phyloP scores from a whole-genome alignment of 2,888 invertebrate genomes.

The Nephrotoma guestfalica region DNA sequence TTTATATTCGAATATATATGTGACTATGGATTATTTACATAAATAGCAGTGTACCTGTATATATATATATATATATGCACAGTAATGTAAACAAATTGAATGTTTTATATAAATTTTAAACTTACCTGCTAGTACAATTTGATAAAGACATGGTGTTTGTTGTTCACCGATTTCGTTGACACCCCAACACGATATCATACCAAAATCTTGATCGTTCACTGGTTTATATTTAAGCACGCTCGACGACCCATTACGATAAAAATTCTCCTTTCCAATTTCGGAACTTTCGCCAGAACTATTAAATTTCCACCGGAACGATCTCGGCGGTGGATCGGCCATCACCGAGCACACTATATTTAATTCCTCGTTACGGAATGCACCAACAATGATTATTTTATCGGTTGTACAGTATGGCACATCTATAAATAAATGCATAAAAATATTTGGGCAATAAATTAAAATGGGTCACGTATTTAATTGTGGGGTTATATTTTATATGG shows the following conservation, averaged over 20 bases:
- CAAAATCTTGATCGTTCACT: constrained; percentile 56
- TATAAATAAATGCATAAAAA: constrained; percentile 29
- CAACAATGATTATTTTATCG: constrained; percentile 67
- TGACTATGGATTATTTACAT: neutral
- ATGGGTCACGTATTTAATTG: neutral
- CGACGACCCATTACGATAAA: constrained; percentile 62
- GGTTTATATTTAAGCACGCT: constrained; percentile 52
- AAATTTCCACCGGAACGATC: constrained; percentile 79
- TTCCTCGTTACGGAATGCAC: constrained; percentile 75
- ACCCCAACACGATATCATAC: constrained; percentile 65
- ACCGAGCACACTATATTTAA: constrained; percentile 79
- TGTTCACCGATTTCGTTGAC: constrained; percentile 62
- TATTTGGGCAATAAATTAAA: neutral
- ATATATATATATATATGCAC: neutral
- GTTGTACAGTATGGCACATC: constrained; percentile 71
- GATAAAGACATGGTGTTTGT: constrained; percentile 61
- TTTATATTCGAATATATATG: neutral
- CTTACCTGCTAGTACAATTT: constrained; percentile 67
- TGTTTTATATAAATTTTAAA: neutral
- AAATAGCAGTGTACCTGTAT: neutral
- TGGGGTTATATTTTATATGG: constrained; percentile 15
- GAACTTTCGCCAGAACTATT: constrained; percentile 84
- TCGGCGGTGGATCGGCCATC: constrained; percentile 79
- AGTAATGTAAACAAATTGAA: neutral
- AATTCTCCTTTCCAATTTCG: constrained; percentile 65